These are phyloP conservation scores for Aelia acuminata DNA, from an alignment of 2,888 invertebrate genomes.

Conservation along the genomic window DNA sequence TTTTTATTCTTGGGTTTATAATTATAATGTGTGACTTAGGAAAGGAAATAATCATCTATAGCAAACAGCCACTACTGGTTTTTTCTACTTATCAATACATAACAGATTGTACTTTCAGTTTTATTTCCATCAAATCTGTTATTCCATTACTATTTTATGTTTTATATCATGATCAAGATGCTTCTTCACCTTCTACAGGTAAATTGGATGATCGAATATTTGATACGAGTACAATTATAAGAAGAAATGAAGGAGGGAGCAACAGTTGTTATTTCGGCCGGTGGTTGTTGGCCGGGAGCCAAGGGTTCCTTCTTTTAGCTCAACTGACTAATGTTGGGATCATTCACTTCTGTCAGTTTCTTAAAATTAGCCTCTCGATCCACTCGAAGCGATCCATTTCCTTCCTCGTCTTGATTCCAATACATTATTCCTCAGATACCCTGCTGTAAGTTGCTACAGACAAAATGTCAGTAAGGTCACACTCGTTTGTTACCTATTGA, in stretches of 20 bases:
- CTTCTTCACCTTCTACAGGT: background rate
- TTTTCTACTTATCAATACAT: too few relatives aligned
- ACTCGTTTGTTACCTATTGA: too few relatives aligned
- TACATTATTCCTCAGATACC: background rate
- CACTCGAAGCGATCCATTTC: slow-evolving; percentile 19
- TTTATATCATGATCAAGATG: background rate
- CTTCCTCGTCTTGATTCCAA: background rate
- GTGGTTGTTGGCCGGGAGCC: slow-evolving; percentile 52
- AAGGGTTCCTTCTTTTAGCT: slow-evolving; percentile 22
- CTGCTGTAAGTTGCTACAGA: background rate
- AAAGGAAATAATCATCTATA: too few relatives aligned
- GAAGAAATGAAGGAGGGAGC: slow-evolving; percentile 31
- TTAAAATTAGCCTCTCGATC: slow-evolving; percentile 33
- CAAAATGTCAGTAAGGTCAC: too few relatives aligned
- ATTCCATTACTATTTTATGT: background rate
- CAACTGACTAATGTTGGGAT: slow-evolving; percentile 54
- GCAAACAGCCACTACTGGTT: too few relatives aligned
- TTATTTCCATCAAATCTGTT: too few relatives aligned
- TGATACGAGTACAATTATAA: background rate
- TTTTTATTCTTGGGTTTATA: too few relatives aligned
- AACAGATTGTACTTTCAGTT: too few relatives aligned
- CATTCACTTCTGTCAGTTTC: slow-evolving; percentile 50
- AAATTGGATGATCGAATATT: background rate
- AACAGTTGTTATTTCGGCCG: slow-evolving; percentile 56
- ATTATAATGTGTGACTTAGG: too few relatives aligned